phyloP scores from a whole-genome alignment of 2,113 vertebrate species.

The Cisticola juncidis region DNA sequence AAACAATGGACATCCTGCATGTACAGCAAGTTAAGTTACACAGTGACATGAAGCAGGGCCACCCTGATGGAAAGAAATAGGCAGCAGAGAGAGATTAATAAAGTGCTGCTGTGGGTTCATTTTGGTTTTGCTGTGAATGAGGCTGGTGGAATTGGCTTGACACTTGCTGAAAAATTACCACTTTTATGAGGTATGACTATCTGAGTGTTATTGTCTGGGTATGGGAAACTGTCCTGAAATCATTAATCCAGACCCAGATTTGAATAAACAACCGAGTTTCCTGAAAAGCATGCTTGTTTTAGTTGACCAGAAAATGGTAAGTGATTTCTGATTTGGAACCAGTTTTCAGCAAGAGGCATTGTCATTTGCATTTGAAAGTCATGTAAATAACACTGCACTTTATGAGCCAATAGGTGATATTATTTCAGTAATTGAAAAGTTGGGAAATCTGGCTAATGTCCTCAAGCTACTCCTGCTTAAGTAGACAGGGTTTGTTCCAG shows the following conservation, averaged over 20 bases:
- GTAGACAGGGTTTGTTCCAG: neutral
- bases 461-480: neutral
- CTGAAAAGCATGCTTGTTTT: neutral
- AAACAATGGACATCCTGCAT: neutral
- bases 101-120: neutral
- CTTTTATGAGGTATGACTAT: neutral
- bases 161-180: neutral
- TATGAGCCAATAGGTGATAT: neutral
- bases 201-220: neutral
- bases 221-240: neutral
- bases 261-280: neutral
- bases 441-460: neutral
- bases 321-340: neutral
- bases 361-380: neutral
- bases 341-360: neutral
- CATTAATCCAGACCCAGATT: neutral
- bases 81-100: neutral
- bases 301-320: neutral
- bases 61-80: neutral
- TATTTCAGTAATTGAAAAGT: neutral
- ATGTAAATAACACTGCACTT: neutral
- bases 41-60: rapidly evolving
- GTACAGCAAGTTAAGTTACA: neutral
- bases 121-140: neutral
- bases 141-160: neutral